These are phyloP conservation scores for Petrosia ficiformis DNA, from an alignment of 37 sponge, comb jelly and placozoan species.

Conservation along the genomic window DNA sequence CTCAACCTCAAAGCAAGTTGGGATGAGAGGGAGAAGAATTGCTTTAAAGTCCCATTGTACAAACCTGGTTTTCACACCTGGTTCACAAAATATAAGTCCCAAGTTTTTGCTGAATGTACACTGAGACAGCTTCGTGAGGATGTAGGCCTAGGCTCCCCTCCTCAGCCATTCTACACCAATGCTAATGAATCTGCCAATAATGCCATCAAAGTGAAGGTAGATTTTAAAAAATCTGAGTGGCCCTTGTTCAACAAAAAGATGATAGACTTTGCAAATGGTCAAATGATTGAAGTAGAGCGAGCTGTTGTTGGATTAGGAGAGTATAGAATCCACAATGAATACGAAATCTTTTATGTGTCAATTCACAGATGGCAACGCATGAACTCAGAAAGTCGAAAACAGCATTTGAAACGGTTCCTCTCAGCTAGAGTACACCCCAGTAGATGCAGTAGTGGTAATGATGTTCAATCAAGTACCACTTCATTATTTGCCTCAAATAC, in stretches of 20 bases:
- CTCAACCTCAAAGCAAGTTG: neutral
- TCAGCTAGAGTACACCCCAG: neutral
- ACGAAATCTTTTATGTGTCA: constrained; percentile 14
- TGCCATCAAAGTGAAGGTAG: neutral
- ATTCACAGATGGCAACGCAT: constrained; percentile 21
- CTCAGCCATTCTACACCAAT: constrained; percentile 17
- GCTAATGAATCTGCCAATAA: constrained; percentile 10
- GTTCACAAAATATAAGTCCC: too few species aligned
- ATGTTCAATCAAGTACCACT: too few species aligned
- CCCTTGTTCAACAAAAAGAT: too few species aligned
- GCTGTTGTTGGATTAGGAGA: constrained; percentile 37
- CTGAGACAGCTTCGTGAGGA: constrained; percentile 23
- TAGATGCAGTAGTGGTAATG: too few species aligned
- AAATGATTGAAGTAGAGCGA: constrained; percentile 37
- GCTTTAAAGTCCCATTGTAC: neutral
- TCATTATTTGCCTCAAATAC: too few species aligned
- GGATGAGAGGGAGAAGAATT: neutral
- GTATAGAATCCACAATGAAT: constrained; percentile 19
- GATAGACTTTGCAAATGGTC: too few species aligned
- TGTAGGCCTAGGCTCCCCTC: too few species aligned
- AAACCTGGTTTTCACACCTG: too few species aligned
- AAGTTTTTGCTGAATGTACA: too few species aligned
- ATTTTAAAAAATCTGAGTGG: constrained; percentile 5
- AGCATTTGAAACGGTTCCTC: constrained; percentile 13
- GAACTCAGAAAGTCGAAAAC: constrained; percentile 18